These are phyloP conservation scores for Cosmopolites sordidus DNA, from an alignment of 2,888 invertebrate genomes.

Conservation along the genomic window DNA sequence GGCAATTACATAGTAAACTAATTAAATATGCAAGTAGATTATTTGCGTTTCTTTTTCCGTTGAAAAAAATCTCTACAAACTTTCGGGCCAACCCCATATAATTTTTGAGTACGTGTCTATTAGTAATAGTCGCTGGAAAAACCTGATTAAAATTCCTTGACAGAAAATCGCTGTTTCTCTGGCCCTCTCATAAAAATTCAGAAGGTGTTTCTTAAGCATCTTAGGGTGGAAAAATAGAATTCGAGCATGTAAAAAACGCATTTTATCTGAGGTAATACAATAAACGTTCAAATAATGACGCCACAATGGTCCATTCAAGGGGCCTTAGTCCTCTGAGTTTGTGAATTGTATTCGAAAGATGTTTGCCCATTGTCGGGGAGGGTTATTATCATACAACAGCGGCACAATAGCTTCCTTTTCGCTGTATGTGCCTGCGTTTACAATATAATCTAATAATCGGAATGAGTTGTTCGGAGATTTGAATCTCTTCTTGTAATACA, in stretches of 20 bases:
- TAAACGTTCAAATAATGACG: slow-evolving; percentile 36
- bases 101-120: too few species aligned
- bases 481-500: too few species aligned
- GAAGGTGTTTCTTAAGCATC: slow-evolving; percentile 18
- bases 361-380: slow-evolving; percentile 35
- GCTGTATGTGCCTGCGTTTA: slow-evolving; percentile 37
- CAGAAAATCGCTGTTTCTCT: too few species aligned
- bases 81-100: too few species aligned
- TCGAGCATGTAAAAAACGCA: not conserved
- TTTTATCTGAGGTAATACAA: slow-evolving; percentile 1
- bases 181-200: slow-evolving; percentile 14
- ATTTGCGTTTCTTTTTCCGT: too few species aligned
- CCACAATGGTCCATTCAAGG: slow-evolving; percentile 39
- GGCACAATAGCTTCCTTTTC: slow-evolving; percentile 31
- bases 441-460: slow-evolving; percentile 35
- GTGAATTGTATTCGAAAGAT: slow-evolving; percentile 35
- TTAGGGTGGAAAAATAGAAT: slow-evolving; percentile 32
- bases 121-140: too few species aligned
- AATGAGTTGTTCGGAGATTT: not conserved
- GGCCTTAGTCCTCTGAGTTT: slow-evolving; percentile 22
- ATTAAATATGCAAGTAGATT: too few species aligned
- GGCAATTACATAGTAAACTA: too few species aligned
- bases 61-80: too few species aligned
- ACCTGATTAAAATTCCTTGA: too few species aligned
- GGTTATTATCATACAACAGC: slow-evolving; percentile 39